A percentile compares a stretch with the other conserved stretches of the same genome.
Evolutionary conservation across 2,797 vertebrate species (phyloP).

Genomic region (Macrochelys suwanniensis): DNA sequence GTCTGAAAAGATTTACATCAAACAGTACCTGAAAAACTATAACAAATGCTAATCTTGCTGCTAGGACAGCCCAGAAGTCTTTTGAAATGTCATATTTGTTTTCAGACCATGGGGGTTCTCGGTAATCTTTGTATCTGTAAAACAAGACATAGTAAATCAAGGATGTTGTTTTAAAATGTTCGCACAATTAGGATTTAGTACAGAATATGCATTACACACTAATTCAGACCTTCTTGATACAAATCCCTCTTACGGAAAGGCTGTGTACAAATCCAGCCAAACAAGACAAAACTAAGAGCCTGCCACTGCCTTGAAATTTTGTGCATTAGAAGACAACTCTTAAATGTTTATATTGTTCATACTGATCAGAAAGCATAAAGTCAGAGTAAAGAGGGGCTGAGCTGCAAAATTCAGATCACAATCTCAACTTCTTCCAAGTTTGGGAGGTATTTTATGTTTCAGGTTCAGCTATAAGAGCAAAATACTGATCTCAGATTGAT

Average conservation of each 20-base stretch:
- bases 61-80: slow-evolving; percentile 96
- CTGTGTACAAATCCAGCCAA: not conserved
- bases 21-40: slow-evolving; percentile 93
- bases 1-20: not conserved
- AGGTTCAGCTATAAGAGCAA: not conserved
- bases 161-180: not conserved
- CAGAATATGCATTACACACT: not conserved
- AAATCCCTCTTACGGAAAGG: not conserved
- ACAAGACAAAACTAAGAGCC: not conserved
- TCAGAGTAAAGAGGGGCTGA: not conserved
- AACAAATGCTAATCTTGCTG: slow-evolving; percentile 93
- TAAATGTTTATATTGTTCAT: not conserved
- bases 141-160: not conserved
- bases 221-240: not conserved
- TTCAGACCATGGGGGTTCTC: slow-evolving; percentile 92
- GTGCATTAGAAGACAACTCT: not conserved
- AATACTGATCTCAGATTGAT: not conserved
- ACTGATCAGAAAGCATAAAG: too few species aligned
- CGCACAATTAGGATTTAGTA: not conserved
- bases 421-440: not conserved
- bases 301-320: not conserved
- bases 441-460: not conserved
- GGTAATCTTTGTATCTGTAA: slow-evolving; percentile 92
- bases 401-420: not conserved
- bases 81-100: slow-evolving; percentile 93